Evolutionary conservation across 2,797 vertebrate genomes (phyloP).

Genomic region (Orestias chungarensis): DNA sequence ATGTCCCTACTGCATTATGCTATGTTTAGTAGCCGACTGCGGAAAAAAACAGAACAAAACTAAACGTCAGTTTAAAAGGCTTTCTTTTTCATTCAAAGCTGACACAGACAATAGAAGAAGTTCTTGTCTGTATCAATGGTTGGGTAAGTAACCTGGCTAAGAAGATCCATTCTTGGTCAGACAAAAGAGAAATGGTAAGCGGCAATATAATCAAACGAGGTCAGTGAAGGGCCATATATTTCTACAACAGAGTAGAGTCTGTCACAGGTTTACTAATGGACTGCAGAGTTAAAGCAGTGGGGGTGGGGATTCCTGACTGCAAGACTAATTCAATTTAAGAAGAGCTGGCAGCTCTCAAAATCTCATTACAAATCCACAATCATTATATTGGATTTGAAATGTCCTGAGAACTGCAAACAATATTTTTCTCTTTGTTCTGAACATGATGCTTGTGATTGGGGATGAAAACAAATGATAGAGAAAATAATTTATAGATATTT

Average conservation of each 20-base stretch:
- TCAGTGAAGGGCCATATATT: conserved; percentile 69
- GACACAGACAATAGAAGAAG: conserved; percentile 51
- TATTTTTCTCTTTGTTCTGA: neutral
- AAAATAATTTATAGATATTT: too few species aligned
- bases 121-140: conserved; percentile 45
- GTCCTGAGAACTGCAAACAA: conserved; percentile 12
- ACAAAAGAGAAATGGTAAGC: conserved; percentile 63
- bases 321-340: conserved; percentile 57
- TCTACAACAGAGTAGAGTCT: conserved; percentile 62
- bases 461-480: neutral
- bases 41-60: too few species aligned
- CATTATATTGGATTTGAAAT: conserved; percentile 21
- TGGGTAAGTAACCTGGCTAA: conserved; percentile 54
- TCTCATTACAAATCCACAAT: conserved; percentile 36
- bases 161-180: conserved; percentile 47
- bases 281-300: conserved; percentile 57
- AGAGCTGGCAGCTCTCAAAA: conserved; percentile 34
- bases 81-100: conserved; percentile 33
- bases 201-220: conserved; percentile 69
- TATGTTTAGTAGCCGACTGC: too few species aligned
- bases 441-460: neutral
- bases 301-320: conserved; percentile 29
- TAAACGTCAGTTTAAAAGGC: conserved; percentile 25
- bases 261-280: conserved; percentile 70
- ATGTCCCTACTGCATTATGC: neutral